Evolutionary conservation across 2,888 invertebrate genomes (phyloP), one percentile per base, ranked within the genome.

Genomic region (Morpho helenor): DNA sequence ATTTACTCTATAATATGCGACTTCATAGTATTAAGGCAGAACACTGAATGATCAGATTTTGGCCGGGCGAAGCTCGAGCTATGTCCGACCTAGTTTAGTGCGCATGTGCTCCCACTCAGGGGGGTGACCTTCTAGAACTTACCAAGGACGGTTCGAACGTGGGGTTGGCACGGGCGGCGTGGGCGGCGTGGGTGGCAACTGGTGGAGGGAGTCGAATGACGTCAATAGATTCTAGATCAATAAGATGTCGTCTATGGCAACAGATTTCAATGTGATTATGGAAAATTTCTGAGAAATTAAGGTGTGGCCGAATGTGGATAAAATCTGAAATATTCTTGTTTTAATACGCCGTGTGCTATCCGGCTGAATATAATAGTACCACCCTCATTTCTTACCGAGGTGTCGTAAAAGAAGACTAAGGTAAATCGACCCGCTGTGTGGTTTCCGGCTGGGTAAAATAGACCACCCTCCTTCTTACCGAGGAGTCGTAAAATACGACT

Each of bases 21-120:
- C 16, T 45, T 16, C 16, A 49, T 23, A 45, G n/a, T 50, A 9
- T 40, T 8, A 46, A 40, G 9, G 44, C 40, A 16, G n/a, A 22
- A 50, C 43, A 44, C 8, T 22, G 49, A 56, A 50, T 56, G 43
- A 2, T 45, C 23, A 56, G 56, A 50, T 45, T 49, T 44, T 8
- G 16, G 7, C 49, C 39, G 56, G 49, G 43, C 39, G 7, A 10
- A 50, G 49, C 23, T 8, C 39, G 49, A 16, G 40, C 49, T 40
- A 56, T n/a, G 45, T 10, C 7, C 39, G 49, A 16, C 45, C 49
- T 40, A 56, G 22, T 16, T 40, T 8, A 40, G 7, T 50, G 56
- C 56, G 50, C 45, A 22, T 40, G 39, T n/a, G 16, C 39, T 10
- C 23, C 22, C 10, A 23, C n/a, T 39, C 9, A 44, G 45, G 39